phyloP scores from a whole-genome alignment of 2,797 vertebrate genomes.

The Protosalanx chinensis region DNA sequence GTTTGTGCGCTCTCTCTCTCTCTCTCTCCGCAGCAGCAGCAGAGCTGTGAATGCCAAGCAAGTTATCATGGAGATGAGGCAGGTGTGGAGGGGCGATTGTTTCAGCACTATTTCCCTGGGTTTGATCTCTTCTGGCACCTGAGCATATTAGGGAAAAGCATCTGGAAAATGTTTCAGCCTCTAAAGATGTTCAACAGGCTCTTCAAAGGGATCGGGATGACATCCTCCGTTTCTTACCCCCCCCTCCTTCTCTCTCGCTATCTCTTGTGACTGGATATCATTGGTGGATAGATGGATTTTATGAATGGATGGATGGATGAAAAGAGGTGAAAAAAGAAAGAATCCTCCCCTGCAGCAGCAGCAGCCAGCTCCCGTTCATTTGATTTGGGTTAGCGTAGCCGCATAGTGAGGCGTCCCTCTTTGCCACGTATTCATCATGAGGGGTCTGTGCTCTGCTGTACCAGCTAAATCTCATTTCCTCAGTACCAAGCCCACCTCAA shows the following conservation, averaged over 20 bases:
- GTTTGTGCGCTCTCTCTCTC: too few species aligned
- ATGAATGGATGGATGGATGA: neutral
- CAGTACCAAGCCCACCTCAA: constrained; percentile 13
- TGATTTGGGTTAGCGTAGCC: constrained; percentile 20
- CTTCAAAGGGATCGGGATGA: neutral
- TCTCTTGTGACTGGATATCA: neutral
- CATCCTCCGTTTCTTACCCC: neutral
- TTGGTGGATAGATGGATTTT: neutral
- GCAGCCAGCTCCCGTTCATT: constrained; percentile 34
- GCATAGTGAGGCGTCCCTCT: constrained; percentile 20
- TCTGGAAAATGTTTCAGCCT: neutral
- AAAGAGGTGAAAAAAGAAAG: neutral
- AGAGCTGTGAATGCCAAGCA: neutral
- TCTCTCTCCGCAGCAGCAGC: too few species aligned
- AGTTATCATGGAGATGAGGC: neutral
- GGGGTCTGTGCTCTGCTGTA: constrained; percentile 24
- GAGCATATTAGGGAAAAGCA: neutral
- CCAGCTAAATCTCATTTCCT: constrained; percentile 40
- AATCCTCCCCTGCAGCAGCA: constrained; percentile 30
- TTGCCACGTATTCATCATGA: neutral
- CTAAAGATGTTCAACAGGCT: neutral
- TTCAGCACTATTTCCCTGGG: neutral
- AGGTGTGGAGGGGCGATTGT: neutral
- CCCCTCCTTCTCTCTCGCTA: too few species aligned
- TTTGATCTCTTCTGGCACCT: neutral